Percentiles rank a stretch among this genome's conserved stretches.
phyloP scores from a whole-genome alignment of 2,113 vertebrate species.

The Heteronetta atricapilla region DNA sequence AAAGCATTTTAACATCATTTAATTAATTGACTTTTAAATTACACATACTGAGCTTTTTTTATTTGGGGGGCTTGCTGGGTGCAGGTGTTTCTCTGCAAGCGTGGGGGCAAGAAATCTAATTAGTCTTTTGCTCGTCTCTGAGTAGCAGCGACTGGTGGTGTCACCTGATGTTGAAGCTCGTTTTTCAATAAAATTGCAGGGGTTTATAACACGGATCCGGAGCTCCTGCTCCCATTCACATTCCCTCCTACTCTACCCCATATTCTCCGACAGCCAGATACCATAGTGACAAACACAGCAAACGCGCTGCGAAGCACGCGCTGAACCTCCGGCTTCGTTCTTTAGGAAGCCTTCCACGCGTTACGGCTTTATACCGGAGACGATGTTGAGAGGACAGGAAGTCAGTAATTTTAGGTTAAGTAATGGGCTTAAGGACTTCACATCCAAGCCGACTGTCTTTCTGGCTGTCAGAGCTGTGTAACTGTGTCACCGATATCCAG shows the following conservation, averaged over 20 bases:
- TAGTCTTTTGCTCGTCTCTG: conserved; percentile 38
- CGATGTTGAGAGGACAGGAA: neutral
- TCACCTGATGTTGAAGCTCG: neutral
- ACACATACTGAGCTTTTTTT: conserved; percentile 2
- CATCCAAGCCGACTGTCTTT: neutral
- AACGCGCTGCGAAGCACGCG: neutral
- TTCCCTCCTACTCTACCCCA: conserved; percentile 18
- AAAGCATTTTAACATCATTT: conserved; percentile 3
- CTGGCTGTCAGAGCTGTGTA: neutral
- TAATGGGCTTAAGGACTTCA: neutral
- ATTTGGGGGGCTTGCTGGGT: neutral
- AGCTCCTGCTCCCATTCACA: neutral
- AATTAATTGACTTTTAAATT: conserved; percentile 51
- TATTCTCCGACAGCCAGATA: neutral
- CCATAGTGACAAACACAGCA: neutral
- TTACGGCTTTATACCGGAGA: neutral
- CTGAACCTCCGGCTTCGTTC: neutral
- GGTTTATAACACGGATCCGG: neutral
- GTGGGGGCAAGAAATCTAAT: neutral
- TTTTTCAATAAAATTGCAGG: conserved; percentile 12
- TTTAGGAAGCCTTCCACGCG: neutral
- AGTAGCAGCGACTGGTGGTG: neutral
- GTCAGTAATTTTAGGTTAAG: conserved; percentile 9
- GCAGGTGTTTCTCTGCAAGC: conserved; percentile 14
- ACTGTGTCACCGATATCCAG: neutral